phyloP scores from a whole-genome alignment of 2,888 invertebrate genomes.

The Lasioglossum malachurum region DNA sequence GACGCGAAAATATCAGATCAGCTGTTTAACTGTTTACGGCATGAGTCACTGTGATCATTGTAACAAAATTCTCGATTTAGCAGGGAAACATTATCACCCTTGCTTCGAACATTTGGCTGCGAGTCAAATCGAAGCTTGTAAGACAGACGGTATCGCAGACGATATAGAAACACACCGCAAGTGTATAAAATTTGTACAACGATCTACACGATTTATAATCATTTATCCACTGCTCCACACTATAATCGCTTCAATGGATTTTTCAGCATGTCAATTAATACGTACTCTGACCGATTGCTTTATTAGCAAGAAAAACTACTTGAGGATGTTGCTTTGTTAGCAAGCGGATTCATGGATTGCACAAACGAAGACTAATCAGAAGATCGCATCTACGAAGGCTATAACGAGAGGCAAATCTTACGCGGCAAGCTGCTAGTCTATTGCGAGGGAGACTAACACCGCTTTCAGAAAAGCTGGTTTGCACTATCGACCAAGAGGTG shows the following conservation, averaged over 20 bases:
- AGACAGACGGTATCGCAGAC: background rate
- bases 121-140: constrained; percentile 42
- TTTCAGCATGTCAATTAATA: background rate
- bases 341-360: background rate
- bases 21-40: background rate
- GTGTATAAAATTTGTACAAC: background rate
- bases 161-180: background rate
- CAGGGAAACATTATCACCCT: constrained; percentile 24
- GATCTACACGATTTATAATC: background rate
- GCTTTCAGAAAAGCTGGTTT: constrained; percentile 47
- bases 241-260: background rate
- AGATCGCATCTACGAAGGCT: constrained; percentile 47
- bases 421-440: constrained; percentile 45
- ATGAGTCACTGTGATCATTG: constrained; percentile 18
- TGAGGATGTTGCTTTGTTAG: background rate
- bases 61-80: constrained; percentile 37
- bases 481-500: constrained; percentile 44
- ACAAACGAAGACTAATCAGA: constrained; percentile 29
- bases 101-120: constrained; percentile 38
- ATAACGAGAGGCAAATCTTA: constrained; percentile 47
- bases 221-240: background rate
- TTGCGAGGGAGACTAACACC: constrained; percentile 52
- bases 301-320: constrained; percentile 30
- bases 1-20: background rate
- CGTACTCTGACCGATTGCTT: constrained; percentile 4